Conservation (phyloP, 1,140 invertebrate species). For the Sycophila sp. region DNA sequence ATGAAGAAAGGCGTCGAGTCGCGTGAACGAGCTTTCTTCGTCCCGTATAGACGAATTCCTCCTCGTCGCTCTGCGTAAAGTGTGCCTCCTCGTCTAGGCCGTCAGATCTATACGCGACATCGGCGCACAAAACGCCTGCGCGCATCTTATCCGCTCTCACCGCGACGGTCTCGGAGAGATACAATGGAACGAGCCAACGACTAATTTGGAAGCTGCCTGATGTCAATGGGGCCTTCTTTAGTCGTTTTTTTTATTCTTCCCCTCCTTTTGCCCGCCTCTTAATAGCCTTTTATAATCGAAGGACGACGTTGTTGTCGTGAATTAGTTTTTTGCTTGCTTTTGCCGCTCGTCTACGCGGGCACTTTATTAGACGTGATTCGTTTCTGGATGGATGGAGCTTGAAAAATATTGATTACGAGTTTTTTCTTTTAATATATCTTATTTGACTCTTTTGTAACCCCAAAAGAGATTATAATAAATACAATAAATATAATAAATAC, state of each 20-base stretch:
- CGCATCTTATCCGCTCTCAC: background rate
- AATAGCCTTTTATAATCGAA: conserved; percentile 1
- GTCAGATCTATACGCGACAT: background rate
- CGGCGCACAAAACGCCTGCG: background rate
- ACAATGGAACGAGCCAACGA: background rate
- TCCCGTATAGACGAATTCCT: background rate
- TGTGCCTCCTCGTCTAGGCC: background rate
- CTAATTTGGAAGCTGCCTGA: background rate
- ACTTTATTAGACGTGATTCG: background rate
- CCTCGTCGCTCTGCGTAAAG: background rate
- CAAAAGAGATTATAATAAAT: no score
- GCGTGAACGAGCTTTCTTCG: background rate
- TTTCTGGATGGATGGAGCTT: background rate
- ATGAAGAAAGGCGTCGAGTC: no score
- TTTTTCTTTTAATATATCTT: background rate
- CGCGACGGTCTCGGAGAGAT: background rate
- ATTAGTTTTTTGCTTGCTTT: background rate
- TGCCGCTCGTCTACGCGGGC: background rate
- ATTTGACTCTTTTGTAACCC: no score
- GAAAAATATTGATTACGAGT: background rate
- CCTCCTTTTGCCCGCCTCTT: background rate
- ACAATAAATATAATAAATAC: no score
- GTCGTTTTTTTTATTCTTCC: background rate
- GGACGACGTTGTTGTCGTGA: background rate
- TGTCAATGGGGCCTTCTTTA: background rate